A percentile compares a stretch with the other conserved stretches of the same genome.
phyloP scores from a whole-genome alignment of 1,140 invertebrate species.

The Heliconius hermathena region DNA sequence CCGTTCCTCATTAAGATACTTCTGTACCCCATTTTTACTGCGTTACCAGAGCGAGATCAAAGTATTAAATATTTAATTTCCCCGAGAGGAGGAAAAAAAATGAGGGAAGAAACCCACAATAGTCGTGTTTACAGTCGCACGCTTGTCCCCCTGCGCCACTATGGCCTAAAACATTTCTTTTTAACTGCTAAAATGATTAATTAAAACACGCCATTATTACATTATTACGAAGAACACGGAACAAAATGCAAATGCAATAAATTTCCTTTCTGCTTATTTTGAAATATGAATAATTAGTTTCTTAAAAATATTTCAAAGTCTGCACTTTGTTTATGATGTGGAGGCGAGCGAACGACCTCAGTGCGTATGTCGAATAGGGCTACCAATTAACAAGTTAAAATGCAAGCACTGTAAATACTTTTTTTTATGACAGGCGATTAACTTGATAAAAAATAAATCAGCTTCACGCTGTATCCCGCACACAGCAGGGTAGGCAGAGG shows the following conservation, averaged over 20 bases:
- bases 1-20: too few relatives aligned
- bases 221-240: neutral
- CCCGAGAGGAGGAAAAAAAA: too few relatives aligned
- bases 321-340: conserved; percentile 29
- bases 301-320: conserved; percentile 31
- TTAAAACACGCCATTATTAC: neutral
- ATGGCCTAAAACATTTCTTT: too few relatives aligned
- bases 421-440: neutral
- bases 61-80: too few relatives aligned
- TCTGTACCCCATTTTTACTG: too few relatives aligned
- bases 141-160: too few relatives aligned
- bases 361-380: conserved; percentile 16
- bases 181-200: neutral
- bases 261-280: conserved; percentile 6
- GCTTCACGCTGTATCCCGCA: too few relatives aligned
- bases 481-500: too few relatives aligned
- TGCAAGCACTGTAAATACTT: neutral
- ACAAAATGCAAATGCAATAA: conserved; percentile 14
- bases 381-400: neutral
- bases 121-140: too few relatives aligned
- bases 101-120: too few relatives aligned
- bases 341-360: conserved; percentile 30
- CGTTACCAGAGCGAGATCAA: too few relatives aligned
- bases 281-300: conserved; percentile 21
- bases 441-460: neutral